These are phyloP conservation scores for Ctenomys sociabilis DNA, from an alignment of 2,113 vertebrate genomes.

Conservation along the genomic window DNA sequence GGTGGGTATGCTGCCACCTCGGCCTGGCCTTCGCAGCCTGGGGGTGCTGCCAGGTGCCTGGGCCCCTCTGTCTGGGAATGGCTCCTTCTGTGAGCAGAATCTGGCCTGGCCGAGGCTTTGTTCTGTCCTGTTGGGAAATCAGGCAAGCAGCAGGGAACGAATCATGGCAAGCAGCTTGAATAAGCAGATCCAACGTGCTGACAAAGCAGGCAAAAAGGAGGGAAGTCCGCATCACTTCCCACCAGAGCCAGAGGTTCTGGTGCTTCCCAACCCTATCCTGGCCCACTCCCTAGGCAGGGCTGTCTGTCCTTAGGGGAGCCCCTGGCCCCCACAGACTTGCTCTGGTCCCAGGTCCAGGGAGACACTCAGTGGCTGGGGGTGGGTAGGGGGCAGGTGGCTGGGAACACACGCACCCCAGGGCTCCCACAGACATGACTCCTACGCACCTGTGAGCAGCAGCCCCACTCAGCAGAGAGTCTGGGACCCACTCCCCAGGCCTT, in stretches of 20 bases:
- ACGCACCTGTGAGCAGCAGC: too few species aligned
- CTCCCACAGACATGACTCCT: neutral
- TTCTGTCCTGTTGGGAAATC: conserved; percentile 68
- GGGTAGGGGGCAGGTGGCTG: neutral
- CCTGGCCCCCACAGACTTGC: neutral
- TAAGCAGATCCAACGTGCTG: conserved; percentile 79
- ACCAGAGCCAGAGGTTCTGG: conserved; percentile 58
- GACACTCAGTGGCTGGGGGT: neutral
- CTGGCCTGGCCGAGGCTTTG: conserved; percentile 20
- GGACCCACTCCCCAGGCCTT: too few species aligned
- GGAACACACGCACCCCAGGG: rapidly evolving
- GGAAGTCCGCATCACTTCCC: conserved; percentile 64
- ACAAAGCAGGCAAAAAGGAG: conserved; percentile 64
- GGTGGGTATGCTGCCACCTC: neutral
- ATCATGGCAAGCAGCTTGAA: conserved; percentile 77
- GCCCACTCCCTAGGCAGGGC: conserved; percentile 5
- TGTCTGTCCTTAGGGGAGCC: conserved; percentile 35
- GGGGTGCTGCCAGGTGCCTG: neutral
- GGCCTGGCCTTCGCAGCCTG: neutral
- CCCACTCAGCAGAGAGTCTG: neutral
- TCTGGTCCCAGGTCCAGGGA: neutral
- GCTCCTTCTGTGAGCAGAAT: conserved; percentile 33
- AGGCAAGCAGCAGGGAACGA: too few species aligned
- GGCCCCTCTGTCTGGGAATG: neutral
- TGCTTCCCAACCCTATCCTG: conserved; percentile 67